These are phyloP conservation scores for Salvelinus namaycush DNA, from an alignment of 2,113 vertebrate species.

Conservation along the genomic window DNA sequence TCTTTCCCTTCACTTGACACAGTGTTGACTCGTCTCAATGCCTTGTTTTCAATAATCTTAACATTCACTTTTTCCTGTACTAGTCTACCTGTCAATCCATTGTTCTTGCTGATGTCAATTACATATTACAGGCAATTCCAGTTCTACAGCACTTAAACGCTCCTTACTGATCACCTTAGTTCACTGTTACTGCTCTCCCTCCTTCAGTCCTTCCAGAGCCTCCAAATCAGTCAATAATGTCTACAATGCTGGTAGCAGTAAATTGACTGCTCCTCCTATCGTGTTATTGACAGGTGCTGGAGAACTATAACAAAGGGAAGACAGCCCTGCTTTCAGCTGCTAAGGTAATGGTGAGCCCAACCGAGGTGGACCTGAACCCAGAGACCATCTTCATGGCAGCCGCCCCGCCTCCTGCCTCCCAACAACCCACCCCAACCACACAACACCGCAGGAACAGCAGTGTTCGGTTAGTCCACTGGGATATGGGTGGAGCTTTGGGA, in stretches of 20 bases:
- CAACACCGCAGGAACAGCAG: slow-evolving; percentile 89
- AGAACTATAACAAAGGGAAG: slow-evolving; percentile 99
- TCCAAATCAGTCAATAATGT: not conserved
- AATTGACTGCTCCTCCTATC: not conserved
- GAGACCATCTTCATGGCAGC: slow-evolving; percentile 89
- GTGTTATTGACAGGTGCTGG: slow-evolving; percentile 83
- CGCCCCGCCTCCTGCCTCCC: slow-evolving; percentile 65
- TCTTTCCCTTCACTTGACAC: too few species aligned
- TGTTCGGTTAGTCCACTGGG: slow-evolving; percentile 79
- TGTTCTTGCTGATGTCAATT: not conserved
- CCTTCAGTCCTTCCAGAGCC: not conserved
- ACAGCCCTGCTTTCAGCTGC: slow-evolving; percentile 95
- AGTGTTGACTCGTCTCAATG: too few species aligned
- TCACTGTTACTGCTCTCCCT: not conserved
- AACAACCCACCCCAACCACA: slow-evolving; percentile 68
- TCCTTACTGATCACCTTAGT: not conserved
- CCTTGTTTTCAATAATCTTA: too few species aligned
- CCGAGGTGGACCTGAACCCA: slow-evolving; percentile 95
- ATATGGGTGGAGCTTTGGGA: not conserved
- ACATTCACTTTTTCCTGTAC: too few species aligned
- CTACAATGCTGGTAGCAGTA: slow-evolving; percentile 15
- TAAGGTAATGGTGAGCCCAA: slow-evolving; percentile 99
- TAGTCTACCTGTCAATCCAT: too few species aligned
- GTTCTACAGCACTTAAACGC: not conserved
- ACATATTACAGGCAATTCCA: not conserved